Conservation (phyloP, 1,140 invertebrate species). For the Pinna nobilis region DNA sequence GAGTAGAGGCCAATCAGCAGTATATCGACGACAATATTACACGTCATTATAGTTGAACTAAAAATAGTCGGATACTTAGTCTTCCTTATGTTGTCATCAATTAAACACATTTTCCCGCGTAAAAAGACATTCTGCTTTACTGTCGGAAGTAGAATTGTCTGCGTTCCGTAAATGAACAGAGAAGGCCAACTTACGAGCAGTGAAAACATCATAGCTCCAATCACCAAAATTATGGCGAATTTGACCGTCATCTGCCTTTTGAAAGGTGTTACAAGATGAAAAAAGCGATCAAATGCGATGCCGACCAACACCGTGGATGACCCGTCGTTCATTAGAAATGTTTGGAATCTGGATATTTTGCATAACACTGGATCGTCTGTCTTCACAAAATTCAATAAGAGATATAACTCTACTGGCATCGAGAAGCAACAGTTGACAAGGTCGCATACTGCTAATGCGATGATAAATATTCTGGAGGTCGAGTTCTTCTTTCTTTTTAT, state of each 20-base stretch:
- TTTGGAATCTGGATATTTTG: conserved; percentile 24
- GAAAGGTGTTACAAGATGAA: conserved; percentile 10
- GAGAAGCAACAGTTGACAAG: conserved; percentile 22
- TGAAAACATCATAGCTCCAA: conserved; percentile 8
- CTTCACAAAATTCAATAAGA: conserved; percentile 14
- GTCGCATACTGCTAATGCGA: conserved; percentile 27
- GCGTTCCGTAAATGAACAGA: conserved; percentile 33
- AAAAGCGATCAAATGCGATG: conserved; percentile 29
- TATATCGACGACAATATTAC: too few relatives aligned
- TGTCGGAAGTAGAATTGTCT: too few relatives aligned
- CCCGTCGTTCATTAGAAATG: conserved; percentile 30
- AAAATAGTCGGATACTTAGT: too few relatives aligned
- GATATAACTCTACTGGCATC: conserved; percentile 26
- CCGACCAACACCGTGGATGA: conserved; percentile 24
- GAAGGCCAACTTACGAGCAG: conserved; percentile 25
- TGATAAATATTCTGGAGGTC: conserved; percentile 39
- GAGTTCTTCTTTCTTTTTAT: conserved; percentile 29
- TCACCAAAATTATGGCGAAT: conserved; percentile 13
- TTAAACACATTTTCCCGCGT: too few relatives aligned
- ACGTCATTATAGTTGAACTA: too few relatives aligned
- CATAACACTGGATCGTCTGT: conserved; percentile 26
- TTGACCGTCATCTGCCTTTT: conserved; percentile 4
- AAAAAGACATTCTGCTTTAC: too few relatives aligned
- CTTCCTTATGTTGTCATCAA: too few relatives aligned
- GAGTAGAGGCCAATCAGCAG: too few relatives aligned